Base-by-base conservation (phyloP, 2,888 invertebrate genomes). In the Timema cristinae region DNA sequence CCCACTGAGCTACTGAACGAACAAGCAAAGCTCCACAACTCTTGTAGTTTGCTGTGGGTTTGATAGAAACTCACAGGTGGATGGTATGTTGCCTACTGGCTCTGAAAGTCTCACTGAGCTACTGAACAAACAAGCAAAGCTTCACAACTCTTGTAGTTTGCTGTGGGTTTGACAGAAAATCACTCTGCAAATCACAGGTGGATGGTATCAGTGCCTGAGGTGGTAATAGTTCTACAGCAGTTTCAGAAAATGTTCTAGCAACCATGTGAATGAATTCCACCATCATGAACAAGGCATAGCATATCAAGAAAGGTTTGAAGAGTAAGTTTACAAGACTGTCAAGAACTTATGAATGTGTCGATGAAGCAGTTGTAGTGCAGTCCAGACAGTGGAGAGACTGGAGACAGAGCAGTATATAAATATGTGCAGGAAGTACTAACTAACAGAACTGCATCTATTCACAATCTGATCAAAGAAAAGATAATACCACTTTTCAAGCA, bases 401-500 rank as follows among this genome's bases (percentile, higher is more conserved):
- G 59, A n/a, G 32, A 59, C 13, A n/a, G 59, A 59, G 15, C 15
- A 59, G 59, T 59, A 59, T n/a, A 59, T 59, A 59, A 52, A 59
- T 59, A 59, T 59, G 59, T 59, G 59, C n/a, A 59, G 13, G 59
- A 59, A 59, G 0, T 59, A 15, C 32, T 59, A 13, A 13, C 16
- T n/a, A n/a, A 59, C 59, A 59, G 15, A 9, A 56, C 54, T 13
- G 54, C 16, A 8, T 10, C 56, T 2, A 56, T 56, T 56, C 56
- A 7, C 59, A n/a, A 59, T 2, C 59, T 8, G 32, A n/a, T 59
- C 6, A 59, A 59, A 8, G n/a, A 59, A 32, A 59, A 59, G 7
- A 59, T 13, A 59, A 59, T 59, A 59, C 59, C 59, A 59, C 59
- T 59, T 59, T 59, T 59, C 59, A 59, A 59, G 59, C 59, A 59